phyloP scores from a whole-genome alignment of 2,113 vertebrate genomes.

The Geococcyx californianus region DNA sequence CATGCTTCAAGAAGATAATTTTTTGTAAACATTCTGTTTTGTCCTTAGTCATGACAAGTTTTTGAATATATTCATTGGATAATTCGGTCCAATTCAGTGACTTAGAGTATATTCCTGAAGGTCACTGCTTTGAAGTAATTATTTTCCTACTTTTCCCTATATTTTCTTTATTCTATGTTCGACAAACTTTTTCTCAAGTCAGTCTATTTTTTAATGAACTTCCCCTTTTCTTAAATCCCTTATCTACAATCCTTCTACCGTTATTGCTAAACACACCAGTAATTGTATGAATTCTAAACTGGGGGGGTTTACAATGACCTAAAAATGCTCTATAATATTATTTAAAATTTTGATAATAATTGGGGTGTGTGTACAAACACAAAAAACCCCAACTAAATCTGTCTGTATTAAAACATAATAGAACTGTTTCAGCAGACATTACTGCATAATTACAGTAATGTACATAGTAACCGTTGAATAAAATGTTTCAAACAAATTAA shows the following conservation, averaged over 20 bases:
- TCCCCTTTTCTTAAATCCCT: neutral
- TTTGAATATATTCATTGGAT: neutral
- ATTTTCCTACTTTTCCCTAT: neutral
- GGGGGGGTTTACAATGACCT: rapidly evolving
- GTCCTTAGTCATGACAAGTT: neutral
- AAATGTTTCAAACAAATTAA: neutral
- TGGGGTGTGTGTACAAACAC: neutral
- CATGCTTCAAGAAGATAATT: neutral
- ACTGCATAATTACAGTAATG: neutral
- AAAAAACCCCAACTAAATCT: neutral
- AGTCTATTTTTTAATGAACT: neutral
- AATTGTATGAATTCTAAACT: neutral
- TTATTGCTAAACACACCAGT: neutral
- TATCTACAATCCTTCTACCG: neutral
- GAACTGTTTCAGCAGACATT: neutral
- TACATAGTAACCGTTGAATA: neutral
- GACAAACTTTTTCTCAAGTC: neutral
- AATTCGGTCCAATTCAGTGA: neutral
- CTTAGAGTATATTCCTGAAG: neutral
- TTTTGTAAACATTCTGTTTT: neutral
- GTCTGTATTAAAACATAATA: neutral
- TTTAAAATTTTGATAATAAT: neutral
- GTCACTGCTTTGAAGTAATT: neutral
- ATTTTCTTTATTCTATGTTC: neutral
- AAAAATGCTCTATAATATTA: neutral